Evolutionary conservation across 2,888 invertebrate genomes (phyloP).

Genomic region (Phaonia tiefii): DNA sequence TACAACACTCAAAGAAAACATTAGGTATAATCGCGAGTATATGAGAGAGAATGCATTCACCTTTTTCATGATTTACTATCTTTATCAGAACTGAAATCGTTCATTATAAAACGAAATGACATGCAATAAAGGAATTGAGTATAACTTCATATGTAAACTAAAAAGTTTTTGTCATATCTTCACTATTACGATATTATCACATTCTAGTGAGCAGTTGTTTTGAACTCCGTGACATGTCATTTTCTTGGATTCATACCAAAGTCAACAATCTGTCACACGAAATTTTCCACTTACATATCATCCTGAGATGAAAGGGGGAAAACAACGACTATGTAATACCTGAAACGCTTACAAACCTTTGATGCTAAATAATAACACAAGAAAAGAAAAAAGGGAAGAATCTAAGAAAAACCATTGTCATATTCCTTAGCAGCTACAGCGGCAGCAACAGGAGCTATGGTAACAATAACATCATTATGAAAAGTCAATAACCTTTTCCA

Average conservation of each 20-base stretch:
- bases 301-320: background rate
- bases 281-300: slow-evolving; percentile 9
- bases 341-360: slow-evolving; percentile 3
- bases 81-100: slow-evolving; percentile 1
- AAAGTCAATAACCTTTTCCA: slow-evolving; percentile 64
- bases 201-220: too few relatives aligned
- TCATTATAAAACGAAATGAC: background rate
- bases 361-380: background rate
- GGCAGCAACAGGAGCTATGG: slow-evolving; percentile 3
- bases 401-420: slow-evolving; percentile 7
- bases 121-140: slow-evolving; percentile 5
- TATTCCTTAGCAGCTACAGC: slow-evolving; percentile 41
- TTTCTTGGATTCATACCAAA: background rate
- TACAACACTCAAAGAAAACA: too few relatives aligned
- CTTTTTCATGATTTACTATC: slow-evolving; percentile 33
- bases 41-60: slow-evolving; percentile 39
- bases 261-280: slow-evolving; percentile 31
- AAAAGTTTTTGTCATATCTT: background rate
- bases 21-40: slow-evolving; percentile 48
- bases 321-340: background rate
- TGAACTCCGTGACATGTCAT: slow-evolving; percentile 14
- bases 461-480: slow-evolving; percentile 65
- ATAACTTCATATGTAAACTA: background rate
- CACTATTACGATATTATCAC: too few relatives aligned
- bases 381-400: background rate